Evolutionary conservation across 1,140 invertebrate genomes (phyloP), one percentile per base, ranked within the genome.

Genomic region (Oscheius sp.): DNA sequence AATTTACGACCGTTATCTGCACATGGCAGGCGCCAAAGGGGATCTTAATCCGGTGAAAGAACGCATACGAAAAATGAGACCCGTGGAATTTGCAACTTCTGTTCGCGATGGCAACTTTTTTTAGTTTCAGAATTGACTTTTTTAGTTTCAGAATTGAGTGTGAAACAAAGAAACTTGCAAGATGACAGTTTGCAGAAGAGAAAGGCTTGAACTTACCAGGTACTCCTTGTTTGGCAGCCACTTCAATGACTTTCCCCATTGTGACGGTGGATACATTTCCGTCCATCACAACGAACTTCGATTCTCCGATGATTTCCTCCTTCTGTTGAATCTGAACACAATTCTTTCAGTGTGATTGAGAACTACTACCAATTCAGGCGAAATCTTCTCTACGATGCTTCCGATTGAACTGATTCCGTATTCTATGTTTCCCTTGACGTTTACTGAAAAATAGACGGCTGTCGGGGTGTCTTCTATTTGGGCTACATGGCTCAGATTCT

Each of bases 251-350:
- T 46, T 23, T 65, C 2, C 52, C 29, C 15, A 80, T 62, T 4
- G 80, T 61, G 13, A 73, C 55, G 10, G 55, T 45, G 15, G 52
- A 18, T 2, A 84, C 23, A 75, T 82, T 82, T 3, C 73, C 75
- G 69, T 82, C 81, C 1, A 80, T 29, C 10, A 82, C 10, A 3
- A 83, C 20, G 69, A 68, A 83, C 29, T 82, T 75, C n/a, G 79
- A 28, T 13, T 28, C 29, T 28, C 64, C 20, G 58, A 82, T 70
- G 2, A 71, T 49, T 13, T 77, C 58, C 35, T 72, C 75, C 4
- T 78, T 79, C 29, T 31, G 45, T 32, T 66, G 45, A n/a, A 82
- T 62, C 78, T 81, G 36, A 13, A 79, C n/a, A 64, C 0, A 15
- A 45, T 61, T 55, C 26, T 62, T 2, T n/a, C 0, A 18, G 23